These are phyloP conservation scores for Calameuta filiformis DNA, from an alignment of 2,888 invertebrate species.

Conservation along the genomic window DNA sequence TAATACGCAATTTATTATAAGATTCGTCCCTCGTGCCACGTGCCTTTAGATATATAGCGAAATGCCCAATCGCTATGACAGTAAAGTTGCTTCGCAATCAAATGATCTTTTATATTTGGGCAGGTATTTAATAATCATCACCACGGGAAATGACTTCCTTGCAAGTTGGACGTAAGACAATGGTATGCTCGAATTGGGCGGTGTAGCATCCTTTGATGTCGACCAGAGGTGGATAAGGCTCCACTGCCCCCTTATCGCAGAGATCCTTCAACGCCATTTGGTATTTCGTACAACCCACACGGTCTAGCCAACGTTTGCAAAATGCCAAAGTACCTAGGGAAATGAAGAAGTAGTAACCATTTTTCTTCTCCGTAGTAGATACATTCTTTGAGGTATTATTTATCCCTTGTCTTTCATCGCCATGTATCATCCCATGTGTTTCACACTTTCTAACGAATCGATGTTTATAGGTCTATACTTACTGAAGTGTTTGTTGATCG, in stretches of 20 bases:
- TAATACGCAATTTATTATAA: neutral
- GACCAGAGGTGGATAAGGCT: slow-evolving; percentile 97
- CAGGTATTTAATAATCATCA: slow-evolving; percentile 82
- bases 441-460: neutral
- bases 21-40: neutral
- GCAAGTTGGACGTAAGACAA: slow-evolving; percentile 96
- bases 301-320: slow-evolving; percentile 98
- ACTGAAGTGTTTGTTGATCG: slow-evolving; percentile 96
- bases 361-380: neutral
- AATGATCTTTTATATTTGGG: slow-evolving; percentile 1
- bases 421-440: neutral
- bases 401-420: neutral
- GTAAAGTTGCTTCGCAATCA: neutral
- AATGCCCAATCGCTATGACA: neutral
- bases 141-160: slow-evolving; percentile 98
- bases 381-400: neutral
- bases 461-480: slow-evolving; percentile 20
- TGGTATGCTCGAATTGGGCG: slow-evolving; percentile 99
- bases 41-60: neutral
- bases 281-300: slow-evolving; percentile 96
- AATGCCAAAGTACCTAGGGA: slow-evolving; percentile 85
- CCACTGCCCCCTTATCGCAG: slow-evolving; percentile 97
- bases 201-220: slow-evolving; percentile 98
- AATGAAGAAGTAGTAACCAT: neutral
- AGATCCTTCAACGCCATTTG: slow-evolving; percentile 98